phyloP scores from a whole-genome alignment of 1,140 invertebrate species.

The Drosophila tropicalis region DNA sequence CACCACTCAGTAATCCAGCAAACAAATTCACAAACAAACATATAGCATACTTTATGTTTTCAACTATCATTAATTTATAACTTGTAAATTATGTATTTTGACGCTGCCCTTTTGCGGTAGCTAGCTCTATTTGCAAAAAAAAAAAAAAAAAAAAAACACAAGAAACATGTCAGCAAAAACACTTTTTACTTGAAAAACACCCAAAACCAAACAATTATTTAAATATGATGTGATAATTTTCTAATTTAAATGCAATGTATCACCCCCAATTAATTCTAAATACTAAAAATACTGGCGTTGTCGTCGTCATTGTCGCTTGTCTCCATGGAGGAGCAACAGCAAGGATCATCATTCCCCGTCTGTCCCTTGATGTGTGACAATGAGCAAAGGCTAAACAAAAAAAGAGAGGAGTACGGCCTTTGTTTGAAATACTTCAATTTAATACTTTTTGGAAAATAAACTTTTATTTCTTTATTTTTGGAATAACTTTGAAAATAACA shows the following conservation, averaged over 20 bases:
- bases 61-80: constrained; percentile 31
- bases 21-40: constrained; percentile 44
- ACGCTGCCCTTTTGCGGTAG: constrained; percentile 37
- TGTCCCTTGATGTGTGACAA: constrained; percentile 60
- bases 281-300: constrained; percentile 41
- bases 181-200: constrained; percentile 62
- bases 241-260: constrained; percentile 75
- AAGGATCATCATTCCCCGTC: constrained; percentile 69
- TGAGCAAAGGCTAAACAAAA: constrained; percentile 34
- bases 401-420: constrained; percentile 28
- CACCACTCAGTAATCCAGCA: not conserved
- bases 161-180: constrained; percentile 37
- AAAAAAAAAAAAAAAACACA: not conserved
- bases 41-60: constrained; percentile 68
- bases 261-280: constrained; percentile 49
- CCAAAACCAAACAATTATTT: constrained; percentile 54
- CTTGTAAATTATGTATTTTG: constrained; percentile 64
- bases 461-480: constrained; percentile 58
- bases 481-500: constrained; percentile 50
- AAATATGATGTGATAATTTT: constrained; percentile 71
- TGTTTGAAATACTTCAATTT: constrained; percentile 59
- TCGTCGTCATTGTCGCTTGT: not conserved
- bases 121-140: constrained; percentile 24
- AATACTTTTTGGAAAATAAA: constrained; percentile 58
- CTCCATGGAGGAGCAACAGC: constrained; percentile 18